phyloP scores from a whole-genome alignment of 2,797 vertebrate species.

The Hephaestus fuliginosus region DNA sequence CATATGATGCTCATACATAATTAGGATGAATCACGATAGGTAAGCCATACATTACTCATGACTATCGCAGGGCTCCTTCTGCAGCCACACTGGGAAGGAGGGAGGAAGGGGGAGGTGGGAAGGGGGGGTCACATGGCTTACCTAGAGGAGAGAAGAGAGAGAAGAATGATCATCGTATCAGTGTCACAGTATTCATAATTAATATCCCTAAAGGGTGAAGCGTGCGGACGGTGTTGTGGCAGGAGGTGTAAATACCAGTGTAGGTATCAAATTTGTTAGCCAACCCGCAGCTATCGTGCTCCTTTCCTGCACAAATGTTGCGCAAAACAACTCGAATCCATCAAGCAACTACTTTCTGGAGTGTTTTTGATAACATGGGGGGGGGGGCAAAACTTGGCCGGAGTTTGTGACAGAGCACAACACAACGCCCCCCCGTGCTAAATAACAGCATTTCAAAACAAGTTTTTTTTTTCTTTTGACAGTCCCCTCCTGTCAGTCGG shows the following conservation, averaged over 20 bases:
- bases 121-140: constrained; percentile 63
- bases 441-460: constrained; percentile 34
- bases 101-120: not conserved
- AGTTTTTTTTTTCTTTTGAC: constrained; percentile 39
- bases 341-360: not conserved
- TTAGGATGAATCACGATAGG: constrained; percentile 61
- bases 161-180: constrained; percentile 49
- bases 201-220: constrained; percentile 50
- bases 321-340: constrained; percentile 14
- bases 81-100: constrained; percentile 32
- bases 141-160: constrained; percentile 70
- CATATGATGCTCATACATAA: constrained; percentile 62
- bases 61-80: constrained; percentile 51
- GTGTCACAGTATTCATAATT: constrained; percentile 62
- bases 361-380: not conserved
- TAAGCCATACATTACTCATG: constrained; percentile 80
- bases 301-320: constrained; percentile 20
- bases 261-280: constrained; percentile 36
- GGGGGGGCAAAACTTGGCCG: not conserved
- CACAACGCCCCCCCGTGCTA: not conserved
- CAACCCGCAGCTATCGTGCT: constrained; percentile 28
- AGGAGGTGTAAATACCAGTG: constrained; percentile 46
- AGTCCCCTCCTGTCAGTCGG: constrained; percentile 37
- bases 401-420: constrained; percentile 18
- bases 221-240: constrained; percentile 22